Evolutionary conservation across 2,888 invertebrate genomes (phyloP), one percentile per base, ranked within the genome.

Genomic region (Drosophila picticornis): DNA sequence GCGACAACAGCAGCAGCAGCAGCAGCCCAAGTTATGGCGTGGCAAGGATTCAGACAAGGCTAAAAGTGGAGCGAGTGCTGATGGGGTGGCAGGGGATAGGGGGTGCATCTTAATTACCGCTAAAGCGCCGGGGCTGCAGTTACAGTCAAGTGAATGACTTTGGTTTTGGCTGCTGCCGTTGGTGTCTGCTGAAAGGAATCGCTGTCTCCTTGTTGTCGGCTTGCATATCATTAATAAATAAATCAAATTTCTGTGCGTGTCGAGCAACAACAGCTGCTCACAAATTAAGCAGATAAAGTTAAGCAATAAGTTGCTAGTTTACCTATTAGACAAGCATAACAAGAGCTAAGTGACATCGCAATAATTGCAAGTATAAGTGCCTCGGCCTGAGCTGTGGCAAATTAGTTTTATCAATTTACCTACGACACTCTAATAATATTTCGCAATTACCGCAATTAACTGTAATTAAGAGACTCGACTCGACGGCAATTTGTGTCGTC

Each of bases 201-300:
- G 81, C 61, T 63, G 81, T 56, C 56, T 56, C 38, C 56, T 56
- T 38, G 56, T 38, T 38, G 56, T 27, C 56, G 38, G 66, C 80
- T 81, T 90, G 90, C 90, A 90, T 90, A 91, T 89, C 90, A 90
- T 90, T 90, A 90, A 90, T 91, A 91, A 90, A 90, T 90, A 90
- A 90, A 88, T 88, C 88, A 88, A 90, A 88, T 85, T 84, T 90
- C 75, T 81, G 66, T 65, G 74, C 83, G 72, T 86, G 75, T 86
- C 46, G 13, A 43, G 48, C 59, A 32, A 25, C 60, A 60, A 58
- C 77, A 81, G 79, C 74, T 77, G 70, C 77, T 63, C 85, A 78
- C 91, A 90, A 90, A 83, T 85, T 90, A 88, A 88, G 88, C 91
- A 90, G 84, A 80, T 84, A 80, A 84, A 81, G 77, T 56, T 38